These are phyloP conservation scores for Hirtodrosophila duncani DNA, from an alignment of 2,888 invertebrate genomes.

Conservation along the genomic window DNA sequence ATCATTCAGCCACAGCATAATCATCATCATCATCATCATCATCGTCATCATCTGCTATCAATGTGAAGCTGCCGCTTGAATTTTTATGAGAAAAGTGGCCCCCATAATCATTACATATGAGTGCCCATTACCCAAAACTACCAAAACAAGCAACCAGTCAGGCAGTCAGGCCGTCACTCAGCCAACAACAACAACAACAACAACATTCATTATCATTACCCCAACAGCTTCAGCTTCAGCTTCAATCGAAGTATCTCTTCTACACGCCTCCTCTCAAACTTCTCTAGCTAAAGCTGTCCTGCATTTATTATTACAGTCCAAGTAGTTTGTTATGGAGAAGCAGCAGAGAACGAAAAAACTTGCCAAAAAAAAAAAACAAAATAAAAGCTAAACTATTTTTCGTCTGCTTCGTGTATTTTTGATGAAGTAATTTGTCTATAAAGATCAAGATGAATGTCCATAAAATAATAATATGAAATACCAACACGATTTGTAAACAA, in stretches of 20 bases:
- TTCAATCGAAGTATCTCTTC: constrained; percentile 13
- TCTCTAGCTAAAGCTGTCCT: neutral
- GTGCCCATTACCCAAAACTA: constrained; percentile 47
- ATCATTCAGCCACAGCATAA: constrained; percentile 31
- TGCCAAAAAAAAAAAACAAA: constrained; percentile 20
- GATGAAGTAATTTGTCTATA: constrained; percentile 55
- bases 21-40: constrained; percentile 24
- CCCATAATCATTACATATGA: constrained; percentile 66
- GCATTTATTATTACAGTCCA: constrained; percentile 22
- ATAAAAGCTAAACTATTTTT: constrained; percentile 41
- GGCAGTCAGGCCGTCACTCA: too few species aligned
- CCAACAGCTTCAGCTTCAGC: constrained; percentile 35
- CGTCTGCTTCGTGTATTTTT: constrained; percentile 24
- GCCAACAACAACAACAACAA: constrained; percentile 18
- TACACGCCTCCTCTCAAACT: neutral
- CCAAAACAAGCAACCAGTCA: too few species aligned
- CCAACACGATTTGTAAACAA: too few species aligned
- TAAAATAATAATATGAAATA: neutral
- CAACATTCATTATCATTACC: constrained; percentile 50
- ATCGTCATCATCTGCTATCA: too few species aligned
- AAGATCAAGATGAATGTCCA: constrained; percentile 19
- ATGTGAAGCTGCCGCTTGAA: constrained; percentile 53
- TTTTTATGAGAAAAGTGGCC: constrained; percentile 67
- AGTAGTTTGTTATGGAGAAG: too few species aligned
- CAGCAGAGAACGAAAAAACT: constrained; percentile 3